These are phyloP conservation scores for Stegana nigrithorax DNA, from an alignment of 2,888 invertebrate genomes.

Conservation along the genomic window DNA sequence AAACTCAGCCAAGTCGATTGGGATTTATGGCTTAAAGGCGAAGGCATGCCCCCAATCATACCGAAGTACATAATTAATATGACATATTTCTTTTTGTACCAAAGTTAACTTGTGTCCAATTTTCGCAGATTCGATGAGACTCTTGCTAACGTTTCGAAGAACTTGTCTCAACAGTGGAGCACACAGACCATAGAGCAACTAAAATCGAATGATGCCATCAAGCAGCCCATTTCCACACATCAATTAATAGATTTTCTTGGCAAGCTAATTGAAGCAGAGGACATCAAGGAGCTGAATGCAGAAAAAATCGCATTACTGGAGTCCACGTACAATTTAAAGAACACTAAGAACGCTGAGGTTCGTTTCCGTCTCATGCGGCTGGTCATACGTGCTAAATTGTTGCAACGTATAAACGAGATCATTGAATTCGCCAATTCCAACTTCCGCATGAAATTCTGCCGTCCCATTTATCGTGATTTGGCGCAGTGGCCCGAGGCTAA, in stretches of 20 bases:
- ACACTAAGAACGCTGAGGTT: slow-evolving; percentile 83
- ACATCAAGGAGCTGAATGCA: slow-evolving; percentile 70
- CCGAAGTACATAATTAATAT: slow-evolving; percentile 74
- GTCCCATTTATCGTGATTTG: slow-evolving; percentile 88
- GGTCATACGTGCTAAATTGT: slow-evolving; percentile 80
- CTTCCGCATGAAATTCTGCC: slow-evolving; percentile 92
- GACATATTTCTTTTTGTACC: background rate
- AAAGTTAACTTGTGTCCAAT: background rate
- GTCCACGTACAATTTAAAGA: slow-evolving; percentile 74
- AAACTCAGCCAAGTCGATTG: slow-evolving; percentile 79
- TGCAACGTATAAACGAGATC: slow-evolving; percentile 75
- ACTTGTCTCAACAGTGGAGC: slow-evolving; percentile 73
- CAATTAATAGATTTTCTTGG: slow-evolving; percentile 79
- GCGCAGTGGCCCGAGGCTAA: slow-evolving; percentile 82
- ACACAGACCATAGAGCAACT: slow-evolving; percentile 68
- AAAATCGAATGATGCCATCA: slow-evolving; percentile 70
- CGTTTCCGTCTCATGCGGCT: slow-evolving; percentile 82
- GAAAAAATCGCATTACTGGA: slow-evolving; percentile 73
- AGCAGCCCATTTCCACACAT: slow-evolving; percentile 72
- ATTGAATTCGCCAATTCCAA: slow-evolving; percentile 84
- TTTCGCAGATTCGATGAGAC: slow-evolving; percentile 75
- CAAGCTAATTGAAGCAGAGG: slow-evolving; percentile 72
- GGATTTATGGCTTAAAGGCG: slow-evolving; percentile 82
- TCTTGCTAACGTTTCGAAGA: slow-evolving; percentile 73
- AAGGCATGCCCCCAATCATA: slow-evolving; percentile 90